phyloP scores from a whole-genome alignment of 2,888 invertebrate species.

The Chrysolina americana region DNA sequence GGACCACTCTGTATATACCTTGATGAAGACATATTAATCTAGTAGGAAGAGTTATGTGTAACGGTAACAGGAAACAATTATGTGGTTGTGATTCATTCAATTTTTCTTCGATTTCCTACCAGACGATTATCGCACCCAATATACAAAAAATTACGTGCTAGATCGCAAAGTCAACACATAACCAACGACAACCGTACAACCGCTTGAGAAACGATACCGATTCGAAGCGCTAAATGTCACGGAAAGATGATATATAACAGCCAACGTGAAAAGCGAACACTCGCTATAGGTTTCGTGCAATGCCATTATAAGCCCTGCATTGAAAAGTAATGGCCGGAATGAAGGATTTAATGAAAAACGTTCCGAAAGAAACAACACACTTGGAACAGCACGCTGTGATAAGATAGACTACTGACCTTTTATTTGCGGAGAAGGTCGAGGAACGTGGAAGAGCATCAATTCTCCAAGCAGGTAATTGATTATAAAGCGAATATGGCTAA shows the following conservation, averaged over 20 bases:
- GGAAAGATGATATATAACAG: constrained; percentile 27
- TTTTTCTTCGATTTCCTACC: too few species aligned
- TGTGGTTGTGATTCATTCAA: too few species aligned
- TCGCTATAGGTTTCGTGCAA: background rate
- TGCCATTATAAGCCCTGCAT: constrained; percentile 25
- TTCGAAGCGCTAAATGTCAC: constrained; percentile 28
- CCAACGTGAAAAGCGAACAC: background rate
- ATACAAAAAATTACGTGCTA: background rate
- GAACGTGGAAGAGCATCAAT: background rate
- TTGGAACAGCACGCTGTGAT: constrained; percentile 31
- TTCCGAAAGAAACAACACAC: constrained; percentile 30
- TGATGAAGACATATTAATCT: too few species aligned
- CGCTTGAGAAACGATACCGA: background rate
- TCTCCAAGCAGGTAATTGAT: background rate
- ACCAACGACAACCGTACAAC: background rate
- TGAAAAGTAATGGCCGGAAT: constrained; percentile 33
- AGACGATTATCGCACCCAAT: background rate
- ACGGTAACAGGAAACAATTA: too few species aligned
- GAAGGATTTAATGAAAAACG: constrained; percentile 34
- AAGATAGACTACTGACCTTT: constrained; percentile 7
- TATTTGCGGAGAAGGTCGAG: background rate
- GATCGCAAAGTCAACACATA: background rate
- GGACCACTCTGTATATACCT: too few species aligned
- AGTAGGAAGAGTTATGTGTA: too few species aligned
- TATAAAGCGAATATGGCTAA: background rate